Evolutionary conservation across 1,140 invertebrate genomes (phyloP), one percentile per base, ranked within the genome.

Genomic region (Drosophila funebris): DNA sequence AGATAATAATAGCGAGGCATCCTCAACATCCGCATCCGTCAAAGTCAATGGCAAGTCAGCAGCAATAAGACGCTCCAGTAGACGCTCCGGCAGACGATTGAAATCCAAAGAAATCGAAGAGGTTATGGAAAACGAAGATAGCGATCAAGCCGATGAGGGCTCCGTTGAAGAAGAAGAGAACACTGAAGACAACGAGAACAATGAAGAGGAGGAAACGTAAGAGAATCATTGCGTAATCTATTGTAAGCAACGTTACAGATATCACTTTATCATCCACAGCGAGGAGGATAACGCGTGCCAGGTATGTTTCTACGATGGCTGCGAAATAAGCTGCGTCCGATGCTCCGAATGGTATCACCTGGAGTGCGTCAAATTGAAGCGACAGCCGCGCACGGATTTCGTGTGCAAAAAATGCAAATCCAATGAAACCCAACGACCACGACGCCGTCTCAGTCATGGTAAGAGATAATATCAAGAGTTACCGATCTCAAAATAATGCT

Each of bases 41-140:
- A 81, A 60, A 44, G 22, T 29, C 13, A 82, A 82, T 37, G 70
- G 58, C 1, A 61, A 62, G 14, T n/a, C 53, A 29, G 9, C 27
- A 43, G 5, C 43, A 1, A 16, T 43, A 6, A 39, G 69, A n/a
- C 44, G 67, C 5, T n/a, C 41, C 0, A 43, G 53, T 33, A 67
- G 41, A 13, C 60, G 73, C 6, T 46, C 44, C n/a, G 44, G 44
- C 22, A 11, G 22, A 24, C 20, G 44, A 2, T 27, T 46, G 11
- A 74, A 70, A 39, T 80, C 81, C 9, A 80, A 74, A 60, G 78
- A 81, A 67, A 76, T 84, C n/a, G 75, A 76, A 62, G 70, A 73
- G n/a, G 50, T 24, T 43, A 92, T 93, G 33, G 93, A 93, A 16
- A 93, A 94, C 9, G 93, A 94, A 62, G 85, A 76, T 13, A 62